A percentile compares a stretch with the other conserved stretches of the same genome.
phyloP scores from a whole-genome alignment of 2,113 vertebrate genomes.

The Actinemys pallida region DNA sequence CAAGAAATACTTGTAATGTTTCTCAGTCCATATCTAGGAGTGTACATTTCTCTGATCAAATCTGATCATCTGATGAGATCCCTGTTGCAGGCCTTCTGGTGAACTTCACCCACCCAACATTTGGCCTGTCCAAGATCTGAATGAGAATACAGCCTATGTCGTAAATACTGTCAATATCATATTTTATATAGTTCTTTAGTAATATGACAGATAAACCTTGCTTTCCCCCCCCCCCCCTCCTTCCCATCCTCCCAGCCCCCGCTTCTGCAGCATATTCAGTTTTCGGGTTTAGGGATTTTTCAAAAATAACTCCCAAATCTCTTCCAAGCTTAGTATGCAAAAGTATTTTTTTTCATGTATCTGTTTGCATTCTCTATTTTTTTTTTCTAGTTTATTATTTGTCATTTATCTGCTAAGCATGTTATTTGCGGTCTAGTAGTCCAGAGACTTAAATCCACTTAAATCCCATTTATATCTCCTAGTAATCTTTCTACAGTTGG shows the following conservation, averaged over 20 bases:
- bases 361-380: neutral
- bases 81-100: fast-evolving
- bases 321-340: neutral
- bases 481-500: neutral
- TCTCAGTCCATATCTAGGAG: neutral
- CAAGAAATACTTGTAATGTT: neutral
- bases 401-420: neutral
- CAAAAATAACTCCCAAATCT: neutral
- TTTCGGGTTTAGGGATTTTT: neutral
- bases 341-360: neutral
- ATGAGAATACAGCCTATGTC: neutral
- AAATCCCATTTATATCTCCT: neutral
- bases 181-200: neutral
- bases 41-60: neutral
- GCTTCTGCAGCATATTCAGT: fast-evolving
- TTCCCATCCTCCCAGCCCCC: neutral
- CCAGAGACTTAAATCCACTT: neutral
- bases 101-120: neutral
- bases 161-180: neutral
- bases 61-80: neutral
- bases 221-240: neutral
- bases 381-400: neutral
- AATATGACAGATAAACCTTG: fast-evolving
- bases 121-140: neutral
- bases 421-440: neutral